Evolutionary conservation across 2,797 vertebrate genomes (phyloP).

Genomic region (Sebastes baramenuke): DNA sequence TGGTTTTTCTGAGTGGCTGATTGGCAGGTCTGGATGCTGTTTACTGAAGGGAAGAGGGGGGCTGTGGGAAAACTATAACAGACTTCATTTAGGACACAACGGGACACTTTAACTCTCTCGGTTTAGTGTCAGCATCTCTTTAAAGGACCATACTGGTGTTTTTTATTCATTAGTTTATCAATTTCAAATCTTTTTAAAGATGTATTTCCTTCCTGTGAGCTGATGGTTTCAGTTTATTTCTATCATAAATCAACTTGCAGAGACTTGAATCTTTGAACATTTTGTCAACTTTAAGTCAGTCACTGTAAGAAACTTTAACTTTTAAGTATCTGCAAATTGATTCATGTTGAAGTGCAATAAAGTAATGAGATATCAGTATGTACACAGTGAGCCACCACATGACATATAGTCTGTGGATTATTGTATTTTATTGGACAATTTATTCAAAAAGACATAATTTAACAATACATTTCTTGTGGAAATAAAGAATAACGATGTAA

Average conservation of each 20-base stretch:
- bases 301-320: neutral
- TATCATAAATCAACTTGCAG: neutral
- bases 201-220: neutral
- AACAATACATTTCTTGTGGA: neutral
- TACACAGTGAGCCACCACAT: neutral
- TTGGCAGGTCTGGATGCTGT: neutral
- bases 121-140: neutral
- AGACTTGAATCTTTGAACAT: neutral
- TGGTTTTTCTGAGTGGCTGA: neutral
- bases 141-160: neutral
- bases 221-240: neutral
- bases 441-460: neutral
- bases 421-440: neutral
- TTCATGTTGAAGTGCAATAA: neutral
- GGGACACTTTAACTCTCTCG: neutral
- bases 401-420: neutral
- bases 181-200: neutral
- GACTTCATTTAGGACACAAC: neutral
- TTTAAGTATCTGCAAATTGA: too few relatives aligned
- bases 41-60: neutral
- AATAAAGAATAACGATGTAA: neutral
- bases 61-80: neutral
- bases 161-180: neutral
- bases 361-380: neutral
- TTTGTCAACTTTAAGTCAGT: neutral